A percentile compares a stretch with the other conserved stretches of the same genome.
phyloP scores from a whole-genome alignment of 2,888 invertebrate species.

The Chrysodeixis includens region DNA sequence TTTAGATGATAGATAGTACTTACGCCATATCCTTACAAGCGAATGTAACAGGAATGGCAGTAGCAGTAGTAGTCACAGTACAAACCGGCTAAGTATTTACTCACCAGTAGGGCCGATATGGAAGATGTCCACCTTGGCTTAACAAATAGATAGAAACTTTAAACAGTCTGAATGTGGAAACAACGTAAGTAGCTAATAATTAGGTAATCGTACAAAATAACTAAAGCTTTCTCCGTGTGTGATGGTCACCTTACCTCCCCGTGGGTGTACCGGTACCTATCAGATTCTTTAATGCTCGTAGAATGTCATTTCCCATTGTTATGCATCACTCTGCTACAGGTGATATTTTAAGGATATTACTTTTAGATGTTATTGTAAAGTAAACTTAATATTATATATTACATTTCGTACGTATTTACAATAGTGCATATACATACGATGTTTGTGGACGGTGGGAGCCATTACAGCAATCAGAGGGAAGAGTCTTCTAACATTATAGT shows the following conservation, averaged over 20 bases:
- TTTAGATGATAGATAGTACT: no score
- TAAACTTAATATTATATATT: slow-evolving; percentile 23
- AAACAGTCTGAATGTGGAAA: not conserved
- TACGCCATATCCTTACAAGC: no score
- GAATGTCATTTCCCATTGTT: slow-evolving; percentile 13
- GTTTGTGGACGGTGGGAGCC: not conserved
- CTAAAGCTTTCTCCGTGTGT: not conserved
- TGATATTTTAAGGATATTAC: slow-evolving; percentile 37
- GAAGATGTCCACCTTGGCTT: not conserved
- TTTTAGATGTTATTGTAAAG: slow-evolving; percentile 48
- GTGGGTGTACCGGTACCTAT: slow-evolving; percentile 17
- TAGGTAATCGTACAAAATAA: not conserved
- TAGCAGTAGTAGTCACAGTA: not conserved
- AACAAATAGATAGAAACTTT: not conserved
- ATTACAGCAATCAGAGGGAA: not conserved
- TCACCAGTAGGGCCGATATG: not conserved
- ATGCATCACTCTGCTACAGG: slow-evolving; percentile 24
- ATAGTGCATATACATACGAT: not conserved
- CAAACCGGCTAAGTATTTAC: not conserved
- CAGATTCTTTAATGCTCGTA: slow-evolving; percentile 24
- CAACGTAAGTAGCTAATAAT: no score
- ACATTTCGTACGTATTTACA: slow-evolving; percentile 24
- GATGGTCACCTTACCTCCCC: not conserved
- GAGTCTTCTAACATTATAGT: not conserved
- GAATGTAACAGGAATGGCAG: no score